Base-by-base conservation (phyloP, 2,797 vertebrate species). In the Anabacerthia variegaticeps region DNA sequence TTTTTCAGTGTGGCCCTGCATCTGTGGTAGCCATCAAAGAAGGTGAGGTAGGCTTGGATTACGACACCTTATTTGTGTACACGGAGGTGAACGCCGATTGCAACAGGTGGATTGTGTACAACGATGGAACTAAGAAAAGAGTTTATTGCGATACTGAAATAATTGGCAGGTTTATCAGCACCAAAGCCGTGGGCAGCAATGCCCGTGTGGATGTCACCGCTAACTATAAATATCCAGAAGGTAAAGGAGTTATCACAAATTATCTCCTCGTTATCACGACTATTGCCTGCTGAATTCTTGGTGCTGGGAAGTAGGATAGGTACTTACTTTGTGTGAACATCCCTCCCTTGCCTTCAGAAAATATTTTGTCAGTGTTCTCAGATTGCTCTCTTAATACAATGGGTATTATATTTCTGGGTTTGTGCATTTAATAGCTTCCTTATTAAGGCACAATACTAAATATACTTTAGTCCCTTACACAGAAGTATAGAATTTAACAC, bases 201-300 rank as follows among this genome's bases (percentile, higher is more conserved):
- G 49, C 95, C 68, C 98, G 98, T 66, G 37, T 88, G 56, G 97
- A 99, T 94, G 89, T 99, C 97, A 99, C 99, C 10, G 12, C 76
- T 49, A 95, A 52, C 66, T 99, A 99, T 98, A 99, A 99, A 96
- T 92, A 98, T 56, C 89, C 61, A 30, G 99, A 99, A 98, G 99
- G 99, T 99, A 93, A 58, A 82, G 44, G 72, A 88, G 69, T 51
- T 63, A 34, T 18, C 52, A 37, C 36, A 27, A 49, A 15, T 66
- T 8, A 32, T 87, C 37, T 80, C 52, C 34, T 65, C 61, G 0
- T 37, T 73, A 39, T 61, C n/a, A 23, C 24, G 13, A 4, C 26
- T 48, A 18, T 30, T 48, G 52, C 58, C 27, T 48, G 5, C 41
- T 75, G 73, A 69, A 43, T 28, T 72, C 37, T 66, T 51, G n/a